Conservation (phyloP, 2,888 invertebrate species). For the Serrognathus titanus region DNA sequence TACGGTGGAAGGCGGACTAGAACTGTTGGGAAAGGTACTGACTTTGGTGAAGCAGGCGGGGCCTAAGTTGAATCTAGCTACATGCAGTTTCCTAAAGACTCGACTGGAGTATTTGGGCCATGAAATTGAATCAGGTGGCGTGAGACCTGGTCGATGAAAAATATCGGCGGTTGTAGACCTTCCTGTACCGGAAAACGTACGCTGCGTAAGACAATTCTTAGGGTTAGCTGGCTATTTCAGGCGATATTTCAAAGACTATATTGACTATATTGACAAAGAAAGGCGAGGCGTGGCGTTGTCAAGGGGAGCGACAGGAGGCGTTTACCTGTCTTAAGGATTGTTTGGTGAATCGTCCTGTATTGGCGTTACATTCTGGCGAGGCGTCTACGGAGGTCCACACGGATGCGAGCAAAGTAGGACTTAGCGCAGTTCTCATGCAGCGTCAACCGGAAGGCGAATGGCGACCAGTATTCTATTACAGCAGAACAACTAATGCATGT, state of each 20-base stretch:
- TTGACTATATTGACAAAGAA: conserved; percentile 25
- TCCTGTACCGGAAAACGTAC: background rate
- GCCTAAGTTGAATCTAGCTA: conserved; percentile 35
- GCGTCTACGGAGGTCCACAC: conserved; percentile 25
- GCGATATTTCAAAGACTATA: conserved; percentile 17
- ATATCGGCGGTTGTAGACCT: background rate
- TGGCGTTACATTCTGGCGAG: conserved; percentile 20
- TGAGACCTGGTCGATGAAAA: background rate
- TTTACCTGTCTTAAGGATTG: conserved; percentile 22
- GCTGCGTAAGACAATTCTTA: conserved; percentile 1
- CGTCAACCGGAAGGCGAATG: conserved; percentile 23
- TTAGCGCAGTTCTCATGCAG: conserved; percentile 32
- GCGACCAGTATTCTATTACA: conserved; percentile 36
- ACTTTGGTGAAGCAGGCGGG: conserved; percentile 28
- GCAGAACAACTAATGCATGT: conserved; percentile 31
- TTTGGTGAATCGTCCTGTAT: conserved; percentile 18
- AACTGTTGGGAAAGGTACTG: conserved; percentile 30
- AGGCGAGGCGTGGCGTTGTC: conserved; percentile 19
- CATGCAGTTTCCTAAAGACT: conserved; percentile 36
- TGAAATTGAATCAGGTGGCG: background rate
- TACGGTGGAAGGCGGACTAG: conserved; percentile 26
- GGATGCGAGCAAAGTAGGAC: conserved; percentile 29
- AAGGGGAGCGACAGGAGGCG: conserved; percentile 12
- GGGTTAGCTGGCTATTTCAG: conserved; percentile 9
- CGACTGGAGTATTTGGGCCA: conserved; percentile 4